These are phyloP conservation scores for Bimastos eiseni DNA, from an alignment of 2,888 invertebrate genomes.

Conservation along the genomic window DNA sequence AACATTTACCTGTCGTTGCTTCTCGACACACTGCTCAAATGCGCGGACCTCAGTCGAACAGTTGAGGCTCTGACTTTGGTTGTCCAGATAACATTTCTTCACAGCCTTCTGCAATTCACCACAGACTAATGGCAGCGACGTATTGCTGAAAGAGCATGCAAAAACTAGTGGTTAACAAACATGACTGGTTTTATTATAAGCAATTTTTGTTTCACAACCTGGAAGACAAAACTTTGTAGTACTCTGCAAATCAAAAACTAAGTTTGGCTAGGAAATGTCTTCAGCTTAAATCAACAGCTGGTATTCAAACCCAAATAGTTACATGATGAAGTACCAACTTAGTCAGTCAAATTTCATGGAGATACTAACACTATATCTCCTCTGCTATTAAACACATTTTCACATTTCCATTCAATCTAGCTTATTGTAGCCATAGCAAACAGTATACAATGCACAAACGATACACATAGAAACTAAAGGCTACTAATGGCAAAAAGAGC, in stretches of 20 bases:
- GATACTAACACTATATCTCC: no score
- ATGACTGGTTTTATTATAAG: neutral
- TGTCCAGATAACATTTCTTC: conserved; percentile 23
- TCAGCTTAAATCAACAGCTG: neutral
- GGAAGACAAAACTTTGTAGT: neutral
- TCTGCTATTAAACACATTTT: no score
- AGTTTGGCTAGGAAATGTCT: neutral
- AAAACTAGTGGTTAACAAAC: neutral
- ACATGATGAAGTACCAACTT: no score
- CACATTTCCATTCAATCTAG: no score
- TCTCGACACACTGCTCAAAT: conserved; percentile 26
- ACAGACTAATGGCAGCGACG: conserved; percentile 26
- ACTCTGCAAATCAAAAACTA: neutral
- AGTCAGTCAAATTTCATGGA: no score
- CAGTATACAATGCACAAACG: no score
- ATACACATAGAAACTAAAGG: no score
- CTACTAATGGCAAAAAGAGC: no score
- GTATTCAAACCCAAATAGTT: neutral
- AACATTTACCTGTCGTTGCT: conserved; percentile 13
- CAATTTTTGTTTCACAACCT: neutral
- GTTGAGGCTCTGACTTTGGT: conserved; percentile 24
- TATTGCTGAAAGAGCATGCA: conserved; percentile 10
- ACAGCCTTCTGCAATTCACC: conserved; percentile 27
- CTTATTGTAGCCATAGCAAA: no score
- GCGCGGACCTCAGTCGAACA: conserved; percentile 18